A percentile compares a stretch with the other conserved stretches of the same genome.
phyloP scores from a whole-genome alignment of 2,113 vertebrate species.

The Uria lomvia region DNA sequence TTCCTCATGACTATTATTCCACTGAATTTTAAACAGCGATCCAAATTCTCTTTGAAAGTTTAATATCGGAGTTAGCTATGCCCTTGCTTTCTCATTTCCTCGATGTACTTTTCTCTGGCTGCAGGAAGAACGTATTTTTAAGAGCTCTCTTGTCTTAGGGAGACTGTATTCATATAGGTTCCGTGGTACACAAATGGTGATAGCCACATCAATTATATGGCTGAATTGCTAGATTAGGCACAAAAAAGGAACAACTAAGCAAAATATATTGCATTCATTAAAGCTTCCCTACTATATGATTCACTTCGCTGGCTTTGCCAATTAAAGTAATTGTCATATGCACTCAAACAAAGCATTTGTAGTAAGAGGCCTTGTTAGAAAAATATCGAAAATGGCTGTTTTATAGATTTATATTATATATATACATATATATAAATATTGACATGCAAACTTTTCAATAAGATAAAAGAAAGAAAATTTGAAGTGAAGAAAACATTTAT shows the following conservation, averaged over 20 bases:
- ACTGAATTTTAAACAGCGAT: not conserved
- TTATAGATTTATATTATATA: not conserved
- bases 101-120: not conserved
- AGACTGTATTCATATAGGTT: not conserved
- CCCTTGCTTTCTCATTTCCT: not conserved
- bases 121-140: not conserved
- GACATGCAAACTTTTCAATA: not conserved
- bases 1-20: not conserved
- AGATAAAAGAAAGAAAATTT: not conserved
- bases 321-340: conserved; percentile 54
- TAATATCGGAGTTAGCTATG: not conserved
- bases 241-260: conserved; percentile 24
- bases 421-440: not conserved
- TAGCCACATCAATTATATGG: conserved; percentile 47
- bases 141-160: not conserved
- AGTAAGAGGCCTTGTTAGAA: conserved; percentile 30
- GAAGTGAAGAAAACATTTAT: not conserved
- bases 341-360: conserved; percentile 33
- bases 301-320: conserved; percentile 62
- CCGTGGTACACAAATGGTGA: conserved; percentile 7
- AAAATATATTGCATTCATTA: conserved; percentile 61
- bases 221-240: conserved; percentile 40
- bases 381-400: conserved; percentile 26
- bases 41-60: not conserved
- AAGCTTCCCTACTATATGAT: conserved; percentile 26